phyloP scores from a whole-genome alignment of 2,113 vertebrate genomes.

The mouse (Mus musculus) region GRCm39 chr2:164797501-164798000 shows the following conservation, averaged over 20 bases:
- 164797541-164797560: neutral
- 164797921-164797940: neutral
- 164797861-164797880: neutral
- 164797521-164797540: slow-evolving; percentile 9
- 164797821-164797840: neutral
- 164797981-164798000: neutral
- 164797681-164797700: neutral
- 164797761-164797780: neutral
- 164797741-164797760: neutral
- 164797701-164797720: slow-evolving; percentile 2
- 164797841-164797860: neutral
- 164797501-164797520: neutral
- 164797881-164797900: neutral
- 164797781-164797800: neutral
- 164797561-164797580: neutral
- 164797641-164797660: neutral
- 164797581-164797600: neutral
- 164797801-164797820: neutral
- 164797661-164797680: neutral
- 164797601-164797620: neutral
- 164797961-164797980: neutral
- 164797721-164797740: neutral
- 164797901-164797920: neutral
- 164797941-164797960: neutral
- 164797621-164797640: neutral